Percentiles rank a stretch among this genome's conserved stretches.
Evolutionary conservation across 2,113 vertebrate genomes (phyloP).

Genomic region (Bagarius yarrelli): DNA sequence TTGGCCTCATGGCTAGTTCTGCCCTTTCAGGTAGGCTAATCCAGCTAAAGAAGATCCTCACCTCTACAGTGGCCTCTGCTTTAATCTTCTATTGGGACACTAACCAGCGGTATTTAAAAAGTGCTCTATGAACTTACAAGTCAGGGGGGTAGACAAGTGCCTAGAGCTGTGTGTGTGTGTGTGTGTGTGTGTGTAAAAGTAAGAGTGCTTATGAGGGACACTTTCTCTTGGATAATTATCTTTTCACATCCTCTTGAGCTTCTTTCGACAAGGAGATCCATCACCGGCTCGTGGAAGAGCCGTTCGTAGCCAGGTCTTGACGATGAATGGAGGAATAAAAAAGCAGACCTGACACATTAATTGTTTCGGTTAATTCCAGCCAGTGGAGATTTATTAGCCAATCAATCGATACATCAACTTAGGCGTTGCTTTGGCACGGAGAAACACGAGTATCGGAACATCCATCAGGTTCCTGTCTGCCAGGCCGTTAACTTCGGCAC

Average conservation of each 20-base stretch:
- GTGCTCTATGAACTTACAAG: constrained; percentile 16
- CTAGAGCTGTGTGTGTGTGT: constrained; percentile 6
- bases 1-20: constrained; percentile 53
- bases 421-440: constrained; percentile 51
- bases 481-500: constrained; percentile 5
- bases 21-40: constrained; percentile 53
- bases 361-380: constrained; percentile 81
- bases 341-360: constrained; percentile 70
- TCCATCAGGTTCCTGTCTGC: constrained; percentile 54
- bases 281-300: constrained; percentile 58
- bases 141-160: constrained; percentile 2
- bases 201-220: constrained; percentile 60
- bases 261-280: constrained; percentile 75
- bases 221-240: constrained; percentile 80
- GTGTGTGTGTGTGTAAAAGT: constrained; percentile 12
- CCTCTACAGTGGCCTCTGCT: constrained; percentile 12
- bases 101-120: constrained; percentile 34
- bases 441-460: constrained; percentile 18
- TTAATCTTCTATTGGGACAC: constrained; percentile 25
- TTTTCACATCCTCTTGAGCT: constrained; percentile 70
- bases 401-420: constrained; percentile 59
- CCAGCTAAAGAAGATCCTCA: constrained; percentile 13
- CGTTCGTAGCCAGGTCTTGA: constrained; percentile 45
- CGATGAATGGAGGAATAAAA: constrained; percentile 82
- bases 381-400: constrained; percentile 68